Conservation (phyloP, 2,797 vertebrate genomes). For the Xenentodon cancila region DNA sequence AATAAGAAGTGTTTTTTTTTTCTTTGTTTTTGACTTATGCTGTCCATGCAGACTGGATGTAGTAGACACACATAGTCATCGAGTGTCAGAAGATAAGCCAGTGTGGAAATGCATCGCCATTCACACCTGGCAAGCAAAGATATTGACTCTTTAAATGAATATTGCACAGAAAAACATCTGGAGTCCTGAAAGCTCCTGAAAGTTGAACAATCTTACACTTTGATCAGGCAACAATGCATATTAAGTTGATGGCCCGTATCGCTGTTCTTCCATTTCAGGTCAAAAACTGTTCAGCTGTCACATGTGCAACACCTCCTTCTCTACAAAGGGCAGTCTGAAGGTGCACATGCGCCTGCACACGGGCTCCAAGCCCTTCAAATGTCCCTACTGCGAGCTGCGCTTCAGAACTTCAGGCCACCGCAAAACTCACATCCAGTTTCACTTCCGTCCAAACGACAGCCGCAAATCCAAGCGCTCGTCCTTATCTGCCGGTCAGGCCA, state of each 20-base stretch:
- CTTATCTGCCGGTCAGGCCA: conserved; percentile 50
- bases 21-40: no score
- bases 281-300: conserved; percentile 98
- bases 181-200: neutral
- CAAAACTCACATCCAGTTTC: conserved; percentile 97
- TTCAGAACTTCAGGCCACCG: conserved; percentile 97
- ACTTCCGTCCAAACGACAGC: conserved; percentile 85
- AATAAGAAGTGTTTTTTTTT: no score
- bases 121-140: no score
- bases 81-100: no score
- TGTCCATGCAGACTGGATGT: no score
- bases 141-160: no score
- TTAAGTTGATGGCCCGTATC: conserved; percentile 1
- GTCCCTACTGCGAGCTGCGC: conserved; percentile 94
- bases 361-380: conserved; percentile 98
- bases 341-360: conserved; percentile 99
- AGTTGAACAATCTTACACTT: neutral
- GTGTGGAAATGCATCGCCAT: no score
- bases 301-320: conserved; percentile 98
- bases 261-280: conserved; percentile 76
- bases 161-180: no score
- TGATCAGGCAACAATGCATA: neutral
- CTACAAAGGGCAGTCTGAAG: conserved; percentile 97
- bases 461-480: conserved; percentile 85
- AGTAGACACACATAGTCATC: no score